phyloP scores from a whole-genome alignment of 2,113 vertebrate genomes.

The Hylia prasina region DNA sequence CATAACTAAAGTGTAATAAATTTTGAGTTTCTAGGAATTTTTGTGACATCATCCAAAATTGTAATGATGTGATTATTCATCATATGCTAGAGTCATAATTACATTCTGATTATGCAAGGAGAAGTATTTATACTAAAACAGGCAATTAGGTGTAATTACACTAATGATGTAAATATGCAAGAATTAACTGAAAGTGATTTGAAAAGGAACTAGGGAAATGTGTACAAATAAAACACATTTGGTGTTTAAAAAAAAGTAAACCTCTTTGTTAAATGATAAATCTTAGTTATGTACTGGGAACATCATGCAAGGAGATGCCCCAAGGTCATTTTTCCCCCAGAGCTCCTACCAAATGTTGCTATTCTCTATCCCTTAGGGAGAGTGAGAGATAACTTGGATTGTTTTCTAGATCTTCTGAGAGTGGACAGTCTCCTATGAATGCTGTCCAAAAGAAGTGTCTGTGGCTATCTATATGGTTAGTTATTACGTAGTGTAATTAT shows the following conservation, averaged over 20 bases:
- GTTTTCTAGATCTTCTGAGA: background rate
- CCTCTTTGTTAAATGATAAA: background rate
- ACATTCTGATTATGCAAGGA: constrained; percentile 67
- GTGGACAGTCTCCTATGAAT: background rate
- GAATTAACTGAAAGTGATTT: constrained; percentile 69
- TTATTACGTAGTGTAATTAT: background rate
- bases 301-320: background rate
- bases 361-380: background rate
- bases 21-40: constrained; percentile 2
- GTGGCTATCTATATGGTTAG: background rate
- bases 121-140: constrained; percentile 75
- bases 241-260: background rate
- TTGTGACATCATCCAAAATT: constrained; percentile 69
- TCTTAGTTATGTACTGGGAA: background rate
- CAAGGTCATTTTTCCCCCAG: background rate
- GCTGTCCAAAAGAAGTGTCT: background rate
- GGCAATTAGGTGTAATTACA: constrained; percentile 71
- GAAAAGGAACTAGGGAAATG: constrained; percentile 63
- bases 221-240: constrained; percentile 53
- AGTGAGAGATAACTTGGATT: background rate
- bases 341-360: background rate
- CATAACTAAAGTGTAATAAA: background rate
- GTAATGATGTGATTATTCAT: constrained; percentile 61
- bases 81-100: constrained; percentile 68
- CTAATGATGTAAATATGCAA: constrained; percentile 63